Conservation (phyloP, 64 coral and sea anemone species). For the Pocillopora verrucosa region DNA sequence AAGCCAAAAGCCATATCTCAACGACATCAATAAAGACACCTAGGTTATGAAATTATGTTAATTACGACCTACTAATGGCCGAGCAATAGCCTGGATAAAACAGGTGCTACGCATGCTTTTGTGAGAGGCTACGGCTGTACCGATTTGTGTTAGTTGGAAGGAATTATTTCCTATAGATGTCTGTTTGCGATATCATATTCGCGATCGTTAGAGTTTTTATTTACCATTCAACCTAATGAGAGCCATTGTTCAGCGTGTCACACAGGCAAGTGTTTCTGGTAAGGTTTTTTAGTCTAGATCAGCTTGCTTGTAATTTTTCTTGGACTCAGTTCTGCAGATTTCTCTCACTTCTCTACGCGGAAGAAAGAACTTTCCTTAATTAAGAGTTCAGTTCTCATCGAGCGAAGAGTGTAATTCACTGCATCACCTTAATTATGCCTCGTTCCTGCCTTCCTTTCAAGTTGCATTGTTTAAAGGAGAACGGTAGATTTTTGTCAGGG, state of each 20-base stretch:
- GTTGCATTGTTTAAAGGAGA: no score
- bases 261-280: constrained; percentile 93
- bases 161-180: not conserved
- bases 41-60: not conserved
- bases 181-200: not conserved
- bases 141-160: not conserved
- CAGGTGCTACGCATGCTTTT: constrained; percentile 1
- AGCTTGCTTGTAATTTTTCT: not conserved
- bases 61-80: not conserved
- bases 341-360: no score
- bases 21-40: not conserved
- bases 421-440: no score
- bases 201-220: not conserved
- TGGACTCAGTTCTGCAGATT: no score
- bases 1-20: constrained; percentile 86
- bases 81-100: not conserved
- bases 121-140: not conserved
- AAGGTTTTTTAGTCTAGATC: constrained; percentile 7
- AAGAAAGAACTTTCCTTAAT: no score
- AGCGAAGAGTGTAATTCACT: no score
- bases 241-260: constrained; percentile 92
- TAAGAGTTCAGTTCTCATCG: no score
- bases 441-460: no score
- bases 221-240: constrained; percentile 48
- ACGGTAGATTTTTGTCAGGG: no score